Evolutionary conservation across 1,140 invertebrate genomes (phyloP).

Genomic region (Doryteuthis pealeii): DNA sequence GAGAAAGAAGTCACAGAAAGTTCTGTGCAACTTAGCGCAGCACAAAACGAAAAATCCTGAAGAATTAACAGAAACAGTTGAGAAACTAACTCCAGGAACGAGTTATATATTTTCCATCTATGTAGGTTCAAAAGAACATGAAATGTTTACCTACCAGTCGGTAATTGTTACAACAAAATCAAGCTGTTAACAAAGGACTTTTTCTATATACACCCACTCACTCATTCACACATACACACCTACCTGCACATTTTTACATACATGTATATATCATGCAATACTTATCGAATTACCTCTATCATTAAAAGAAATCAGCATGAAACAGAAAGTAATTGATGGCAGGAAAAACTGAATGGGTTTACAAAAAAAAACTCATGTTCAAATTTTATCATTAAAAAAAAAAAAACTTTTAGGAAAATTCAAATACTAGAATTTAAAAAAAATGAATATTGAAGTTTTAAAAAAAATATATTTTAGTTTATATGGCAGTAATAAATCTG

Average conservation of each 20-base stretch:
- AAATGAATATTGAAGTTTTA: no score
- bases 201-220: neutral
- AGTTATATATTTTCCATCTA: neutral
- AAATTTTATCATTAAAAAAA: no score
- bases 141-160: neutral
- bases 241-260: neutral
- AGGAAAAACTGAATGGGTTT: no score
- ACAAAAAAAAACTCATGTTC: no score
- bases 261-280: no score
- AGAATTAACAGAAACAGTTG: neutral
- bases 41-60: neutral
- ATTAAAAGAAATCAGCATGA: no score
- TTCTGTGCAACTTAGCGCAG: neutral
- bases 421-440: no score
- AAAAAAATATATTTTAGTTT: no score
- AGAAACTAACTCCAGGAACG: neutral
- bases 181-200: neutral
- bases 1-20: neutral
- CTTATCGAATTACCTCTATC: no score
- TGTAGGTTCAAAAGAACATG: neutral
- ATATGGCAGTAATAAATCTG: no score
- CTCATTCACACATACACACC: neutral
- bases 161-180: neutral
- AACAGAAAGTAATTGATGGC: no score
- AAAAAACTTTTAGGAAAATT: no score